Evolutionary conservation across 2,113 vertebrate genomes (phyloP).

Genomic region (Campylomormyrus numenius): DNA sequence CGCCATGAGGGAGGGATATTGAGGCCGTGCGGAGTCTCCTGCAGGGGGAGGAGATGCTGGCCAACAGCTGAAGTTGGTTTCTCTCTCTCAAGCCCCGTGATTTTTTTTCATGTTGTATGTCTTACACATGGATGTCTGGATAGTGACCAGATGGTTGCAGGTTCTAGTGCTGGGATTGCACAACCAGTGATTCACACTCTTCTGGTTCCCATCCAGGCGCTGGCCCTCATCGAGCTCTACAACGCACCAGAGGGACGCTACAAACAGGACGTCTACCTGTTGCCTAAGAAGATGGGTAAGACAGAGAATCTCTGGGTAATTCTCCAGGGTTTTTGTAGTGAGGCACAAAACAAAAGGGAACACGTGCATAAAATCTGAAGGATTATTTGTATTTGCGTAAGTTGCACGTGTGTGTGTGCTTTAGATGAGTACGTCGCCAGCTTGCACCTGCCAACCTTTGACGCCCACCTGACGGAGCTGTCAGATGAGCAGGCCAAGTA

Average conservation of each 20-base stretch:
- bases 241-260: slow-evolving; percentile 73
- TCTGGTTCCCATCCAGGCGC: slow-evolving; percentile 49
- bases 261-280: slow-evolving; percentile 74
- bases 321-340: background rate
- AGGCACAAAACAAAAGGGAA: background rate
- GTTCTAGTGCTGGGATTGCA: background rate
- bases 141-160: background rate
- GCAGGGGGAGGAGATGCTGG: background rate
- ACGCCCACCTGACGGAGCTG: slow-evolving; percentile 75
- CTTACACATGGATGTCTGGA: background rate
- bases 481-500: slow-evolving; percentile 76
- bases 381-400: background rate
- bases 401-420: background rate
- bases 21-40: background rate
- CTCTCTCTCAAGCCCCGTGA: background rate
- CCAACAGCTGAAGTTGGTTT: background rate
- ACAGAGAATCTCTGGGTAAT: background rate
- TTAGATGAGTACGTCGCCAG: slow-evolving; percentile 78
- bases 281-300: slow-evolving; percentile 78
- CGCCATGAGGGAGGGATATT: background rate
- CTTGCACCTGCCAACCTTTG: slow-evolving; percentile 73
- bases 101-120: background rate
- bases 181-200: background rate
- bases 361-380: background rate
- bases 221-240: slow-evolving; percentile 75